Conservation (phyloP, 2,888 invertebrate species). For the Eledona agricola region DNA sequence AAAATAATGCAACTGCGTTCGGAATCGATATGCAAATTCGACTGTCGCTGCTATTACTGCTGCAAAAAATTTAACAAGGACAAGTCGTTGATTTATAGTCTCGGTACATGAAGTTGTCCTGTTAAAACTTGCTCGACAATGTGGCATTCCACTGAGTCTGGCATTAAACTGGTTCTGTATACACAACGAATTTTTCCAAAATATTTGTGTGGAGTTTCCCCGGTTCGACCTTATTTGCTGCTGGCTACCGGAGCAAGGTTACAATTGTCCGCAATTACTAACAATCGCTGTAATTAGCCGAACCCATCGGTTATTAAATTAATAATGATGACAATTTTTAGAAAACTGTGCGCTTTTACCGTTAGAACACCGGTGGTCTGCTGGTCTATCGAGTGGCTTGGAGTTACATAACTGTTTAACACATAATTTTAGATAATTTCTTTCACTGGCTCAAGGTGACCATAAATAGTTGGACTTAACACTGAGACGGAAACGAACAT, state of each 20-base stretch:
- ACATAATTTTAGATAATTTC: conserved; percentile 22
- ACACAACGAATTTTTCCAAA: conserved; percentile 35
- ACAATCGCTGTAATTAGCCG: too few relatives aligned
- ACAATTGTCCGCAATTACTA: too few relatives aligned
- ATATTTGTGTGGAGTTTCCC: conserved; percentile 25
- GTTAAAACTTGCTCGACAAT: conserved; percentile 25
- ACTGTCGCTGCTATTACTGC: too few relatives aligned
- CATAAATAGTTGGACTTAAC: conserved; percentile 13
- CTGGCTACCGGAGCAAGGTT: too few relatives aligned
- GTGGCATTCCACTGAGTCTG: conserved; percentile 39
- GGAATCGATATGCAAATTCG: conserved; percentile 33
- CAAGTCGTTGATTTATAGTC: conserved; percentile 35
- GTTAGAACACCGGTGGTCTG: too few relatives aligned
- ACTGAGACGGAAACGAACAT: too few relatives aligned
- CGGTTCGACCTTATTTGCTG: too few relatives aligned
- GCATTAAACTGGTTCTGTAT: conserved; percentile 41
- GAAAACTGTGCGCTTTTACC: too few relatives aligned
- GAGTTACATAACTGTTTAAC: conserved; percentile 17
- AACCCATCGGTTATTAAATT: too few relatives aligned
- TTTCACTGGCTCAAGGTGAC: conserved; percentile 30
- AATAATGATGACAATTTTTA: too few relatives aligned
- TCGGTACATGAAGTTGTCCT: conserved; percentile 21
- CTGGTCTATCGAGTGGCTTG: not conserved
- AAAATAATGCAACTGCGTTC: conserved; percentile 19
- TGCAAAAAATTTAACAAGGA: conserved; percentile 33